These are phyloP conservation scores for Dromius quadrimaculatus DNA, from an alignment of 2,888 invertebrate species.

Conservation along the genomic window DNA sequence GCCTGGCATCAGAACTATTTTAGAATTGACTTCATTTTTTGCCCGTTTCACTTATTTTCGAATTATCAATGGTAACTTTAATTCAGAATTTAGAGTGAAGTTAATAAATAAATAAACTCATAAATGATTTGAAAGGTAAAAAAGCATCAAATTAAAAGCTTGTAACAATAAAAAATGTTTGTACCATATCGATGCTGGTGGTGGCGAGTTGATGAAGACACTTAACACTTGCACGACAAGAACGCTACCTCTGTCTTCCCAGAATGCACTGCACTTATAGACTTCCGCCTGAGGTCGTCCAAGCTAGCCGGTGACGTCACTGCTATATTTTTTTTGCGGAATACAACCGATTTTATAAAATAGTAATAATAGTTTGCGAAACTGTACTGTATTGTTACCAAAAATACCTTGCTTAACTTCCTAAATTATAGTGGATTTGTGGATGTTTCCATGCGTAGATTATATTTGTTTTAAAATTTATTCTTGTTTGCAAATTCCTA, in stretches of 20 bases:
- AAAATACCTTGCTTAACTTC: slow-evolving; percentile 12
- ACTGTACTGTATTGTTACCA: slow-evolving; percentile 28
- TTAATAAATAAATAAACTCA: too few species aligned
- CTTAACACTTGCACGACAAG: slow-evolving; percentile 36
- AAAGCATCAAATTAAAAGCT: background rate
- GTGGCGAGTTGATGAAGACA: background rate
- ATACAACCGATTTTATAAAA: slow-evolving; percentile 48
- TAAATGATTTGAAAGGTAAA: too few species aligned
- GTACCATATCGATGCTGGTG: slow-evolving; percentile 39
- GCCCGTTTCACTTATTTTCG: too few species aligned
- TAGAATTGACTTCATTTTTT: too few species aligned
- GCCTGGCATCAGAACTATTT: too few species aligned
- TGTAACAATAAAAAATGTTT: background rate
- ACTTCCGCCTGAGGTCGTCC: slow-evolving; percentile 35
- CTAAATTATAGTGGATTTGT: slow-evolving; percentile 37
- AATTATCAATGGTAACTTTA: too few species aligned
- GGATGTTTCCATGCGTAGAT: background rate
- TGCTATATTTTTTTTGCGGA: slow-evolving; percentile 21
- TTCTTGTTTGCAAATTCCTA: slow-evolving; percentile 18
- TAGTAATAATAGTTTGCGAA: slow-evolving; percentile 50
- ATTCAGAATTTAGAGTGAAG: too few species aligned
- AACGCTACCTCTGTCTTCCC: slow-evolving; percentile 38
- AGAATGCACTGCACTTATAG: slow-evolving; percentile 44
- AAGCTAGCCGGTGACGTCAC: slow-evolving; percentile 36
- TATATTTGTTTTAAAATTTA: slow-evolving; percentile 8